Evolutionary conservation across 2,113 vertebrate species (phyloP), one percentile per base, ranked within the genome.

Genomic region (Microtus oregoni): DNA sequence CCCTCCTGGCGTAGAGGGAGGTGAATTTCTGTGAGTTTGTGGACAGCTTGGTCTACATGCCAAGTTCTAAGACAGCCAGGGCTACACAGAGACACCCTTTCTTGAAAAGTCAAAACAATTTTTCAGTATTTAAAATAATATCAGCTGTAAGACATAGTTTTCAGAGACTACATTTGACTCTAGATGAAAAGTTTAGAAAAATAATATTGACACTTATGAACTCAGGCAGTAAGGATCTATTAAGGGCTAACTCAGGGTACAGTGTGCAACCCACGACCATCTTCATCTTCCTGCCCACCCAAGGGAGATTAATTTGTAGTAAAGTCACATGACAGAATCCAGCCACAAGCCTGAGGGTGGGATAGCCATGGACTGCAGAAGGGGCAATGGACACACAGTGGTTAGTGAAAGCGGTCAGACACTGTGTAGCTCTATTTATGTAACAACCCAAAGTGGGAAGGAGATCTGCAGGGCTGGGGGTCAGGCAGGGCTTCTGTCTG

Each of bases 71-170:
- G 70, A 72, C 35, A 72, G 35, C 70, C 19, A 72, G 35, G 15
- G 35, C 70, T 38, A 38, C 35, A 72, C 17, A 38, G 3, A 38
- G 35, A 38, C 38, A 72, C 35, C 4, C 70, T 38, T 3, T 38
- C 70, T 72, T 8, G 3, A 72, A 72, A n/a, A 72, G n/a, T 35
- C 14, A 72, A 72, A 72, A 17, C 20, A 72, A n/a, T 9, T 93
- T 67, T 93, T 81, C 24, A 76, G 61, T 32, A 14, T 96, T 97
- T 94, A 92, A 94, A 96, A 94, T 96, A 94, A 65, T 91, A 85
- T 95, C 87, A 90, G 58, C 50, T 95, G 83, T 86, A 63, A 97
- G 89, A 63, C n/a, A 78, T 41, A 73, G 77, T 96, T 98, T 98
- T 96, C 63, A 95, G 87, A 93, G 73, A 75, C 35, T 55, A 30